Base-by-base conservation (phyloP, 1,140 invertebrate genomes). In the Sminthurinus signatus region DNA sequence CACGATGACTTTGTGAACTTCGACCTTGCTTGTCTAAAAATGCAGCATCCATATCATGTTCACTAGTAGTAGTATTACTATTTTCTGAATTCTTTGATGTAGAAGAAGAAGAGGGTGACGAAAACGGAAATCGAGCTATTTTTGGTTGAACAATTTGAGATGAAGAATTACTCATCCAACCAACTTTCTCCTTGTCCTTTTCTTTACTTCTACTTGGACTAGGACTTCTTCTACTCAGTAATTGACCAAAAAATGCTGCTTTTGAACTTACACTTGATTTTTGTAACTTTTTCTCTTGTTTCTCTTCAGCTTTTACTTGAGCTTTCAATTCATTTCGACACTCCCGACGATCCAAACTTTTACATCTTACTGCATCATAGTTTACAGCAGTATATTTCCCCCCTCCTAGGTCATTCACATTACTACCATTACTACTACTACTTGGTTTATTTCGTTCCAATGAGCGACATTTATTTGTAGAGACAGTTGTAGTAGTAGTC, bases 11-110 rank as follows among this genome's bases (percentile, higher is more conserved):
- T 67, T 87, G 86, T 5, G 86, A 87, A 67, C 87, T 86, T 25
- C 86, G 78, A 0, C 86, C 87, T 71, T 88, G 86, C 60, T 87
- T 86, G 75, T 88, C 86, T 64, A 88, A 74, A 27, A 89, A 80
- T 73, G 56, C 65, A 28, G 61, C 50, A 59, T 72, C 69, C 17
- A 65, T 27, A 28, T 71, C 70, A 14, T 61, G 39, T n/a, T 63
- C 62, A 36, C 32, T 8, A n/a, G n/a, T n/a, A n/a, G n/a, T n/a
- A n/a, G n/a, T n/a, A n/a, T n/a, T n/a, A n/a, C n/a, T n/a, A 10
- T 17, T 23, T 1, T 65, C 60, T 5, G 21, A 27, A 43, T 52
- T 51, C 2, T 31, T 56, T 15, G 32, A 29, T 25, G 28, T 32
- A n/a, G n/a, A n/a, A n/a, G n/a, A n/a, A n/a, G n/a, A n/a, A n/a